Base-by-base conservation (phyloP, 2,888 invertebrate genomes). In the Nephrotoma appendiculata region DNA sequence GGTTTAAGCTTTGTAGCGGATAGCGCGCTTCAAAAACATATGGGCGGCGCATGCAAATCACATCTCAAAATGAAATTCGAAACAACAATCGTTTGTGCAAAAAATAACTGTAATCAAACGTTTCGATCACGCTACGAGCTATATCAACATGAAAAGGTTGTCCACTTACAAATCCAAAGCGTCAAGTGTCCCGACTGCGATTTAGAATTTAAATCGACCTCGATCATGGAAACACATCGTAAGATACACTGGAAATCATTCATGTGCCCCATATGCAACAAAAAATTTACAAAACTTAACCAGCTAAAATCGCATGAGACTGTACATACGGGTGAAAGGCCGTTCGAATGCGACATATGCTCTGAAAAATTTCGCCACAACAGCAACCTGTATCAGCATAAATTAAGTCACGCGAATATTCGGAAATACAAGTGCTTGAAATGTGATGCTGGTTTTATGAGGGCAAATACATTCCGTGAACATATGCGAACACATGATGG, bases 391-490 rank as follows among this genome's bases (percentile, higher is more conserved):
- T 88, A 87, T 15, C 87, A 88, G 83, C 89, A 89, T 86, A 87
- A 87, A 44, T 86, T 85, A 1, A 86, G 88, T 45, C 89, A 89
- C 71, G 88, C 86, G 44, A 87, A 86, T n/a, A 86, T 87, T 43
- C 87, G 88, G 19, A 89, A 88, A 42, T 89, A 88, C 57, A 88
- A 87, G 41, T 89, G 89, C 85, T 87, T 88, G 31, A 87, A 88
- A 43, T 89, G 89, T 87, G 86, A 88, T 11, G 87, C 88, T 7
- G 89, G 88, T 5, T 90, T 90, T 87, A 88, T 89, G 44, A 89
- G 90, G 48, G 89, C 89, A 7, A 89, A 89, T 71, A 90, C 90
- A 87, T 89, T 89, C 88, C 88, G 88, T 11, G 89, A 89, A 86
- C 90, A 90, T 87, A 87, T 89, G 86, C 87, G 88, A 42, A 88